phyloP scores from a whole-genome alignment of 92 coral and sea anemone species.

The Palythoa grandis region DNA sequence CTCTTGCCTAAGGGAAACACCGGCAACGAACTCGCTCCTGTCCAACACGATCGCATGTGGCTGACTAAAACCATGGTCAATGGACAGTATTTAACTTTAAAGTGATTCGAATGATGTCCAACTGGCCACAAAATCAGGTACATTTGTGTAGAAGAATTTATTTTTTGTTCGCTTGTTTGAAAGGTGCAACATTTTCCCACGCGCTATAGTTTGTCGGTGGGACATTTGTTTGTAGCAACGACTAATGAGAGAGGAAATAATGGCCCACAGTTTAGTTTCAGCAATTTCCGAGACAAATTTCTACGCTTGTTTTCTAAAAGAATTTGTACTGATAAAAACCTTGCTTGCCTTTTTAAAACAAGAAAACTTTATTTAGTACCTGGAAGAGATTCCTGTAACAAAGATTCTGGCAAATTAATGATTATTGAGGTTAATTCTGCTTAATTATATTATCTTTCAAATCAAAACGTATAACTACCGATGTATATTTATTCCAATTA shows the following conservation, averaged over 20 bases:
- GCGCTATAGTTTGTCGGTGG: not conserved
- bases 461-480: not conserved
- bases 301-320: not conserved
- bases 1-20: conserved; percentile 18
- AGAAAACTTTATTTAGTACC: not conserved
- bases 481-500: not conserved
- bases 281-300: not conserved
- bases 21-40: not conserved
- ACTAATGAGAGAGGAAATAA: not conserved
- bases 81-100: not conserved
- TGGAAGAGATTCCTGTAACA: not conserved
- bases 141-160: not conserved
- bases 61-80: not conserved
- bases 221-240: not conserved
- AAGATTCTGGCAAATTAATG: not conserved
- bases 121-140: conserved; percentile 42
- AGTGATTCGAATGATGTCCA: conserved; percentile 30
- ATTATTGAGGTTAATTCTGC: not conserved
- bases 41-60: not conserved
- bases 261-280: not conserved
- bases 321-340: not conserved
- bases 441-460: not conserved
- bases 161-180: not conserved
- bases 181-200: conserved; percentile 8
- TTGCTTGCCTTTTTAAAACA: not conserved